Evolutionary conservation across 2,888 invertebrate genomes (phyloP).

Genomic region (Cataglyphis cursor): DNA sequence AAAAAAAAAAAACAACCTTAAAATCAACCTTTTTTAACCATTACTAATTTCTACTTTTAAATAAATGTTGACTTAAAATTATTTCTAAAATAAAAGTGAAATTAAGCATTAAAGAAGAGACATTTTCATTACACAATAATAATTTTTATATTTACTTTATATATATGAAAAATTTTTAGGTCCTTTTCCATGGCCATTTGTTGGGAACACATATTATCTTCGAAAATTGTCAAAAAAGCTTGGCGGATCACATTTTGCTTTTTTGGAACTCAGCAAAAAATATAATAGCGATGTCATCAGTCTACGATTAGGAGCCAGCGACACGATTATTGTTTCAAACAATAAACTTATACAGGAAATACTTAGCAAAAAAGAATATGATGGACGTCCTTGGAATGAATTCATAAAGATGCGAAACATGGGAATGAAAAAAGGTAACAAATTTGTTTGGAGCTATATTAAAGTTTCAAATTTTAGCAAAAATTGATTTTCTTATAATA

Average conservation of each 20-base stretch:
- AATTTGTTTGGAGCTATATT: background rate
- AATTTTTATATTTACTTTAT: background rate
- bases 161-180: constrained; percentile 70
- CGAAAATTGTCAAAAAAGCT: constrained; percentile 69
- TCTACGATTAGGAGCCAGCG: constrained; percentile 74
- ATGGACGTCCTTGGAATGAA: constrained; percentile 90
- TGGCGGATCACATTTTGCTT: constrained; percentile 80
- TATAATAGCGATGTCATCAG: constrained; percentile 79
- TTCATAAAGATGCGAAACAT: constrained; percentile 90
- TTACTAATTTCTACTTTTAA: no score
- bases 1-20: no score
- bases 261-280: constrained; percentile 76
- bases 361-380: constrained; percentile 89
- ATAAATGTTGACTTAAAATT: no score
- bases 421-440: constrained; percentile 88
- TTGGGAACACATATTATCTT: constrained; percentile 78
- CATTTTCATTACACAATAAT: background rate
- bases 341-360: constrained; percentile 88
- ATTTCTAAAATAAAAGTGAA: no score
- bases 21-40: no score
- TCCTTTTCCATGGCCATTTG: constrained; percentile 82
- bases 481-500: background rate
- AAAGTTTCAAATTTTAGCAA: background rate
- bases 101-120: no score
- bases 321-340: constrained; percentile 87